Base-by-base conservation (phyloP, 2,797 vertebrate genomes). In the Propithecus deckenii region DNA sequence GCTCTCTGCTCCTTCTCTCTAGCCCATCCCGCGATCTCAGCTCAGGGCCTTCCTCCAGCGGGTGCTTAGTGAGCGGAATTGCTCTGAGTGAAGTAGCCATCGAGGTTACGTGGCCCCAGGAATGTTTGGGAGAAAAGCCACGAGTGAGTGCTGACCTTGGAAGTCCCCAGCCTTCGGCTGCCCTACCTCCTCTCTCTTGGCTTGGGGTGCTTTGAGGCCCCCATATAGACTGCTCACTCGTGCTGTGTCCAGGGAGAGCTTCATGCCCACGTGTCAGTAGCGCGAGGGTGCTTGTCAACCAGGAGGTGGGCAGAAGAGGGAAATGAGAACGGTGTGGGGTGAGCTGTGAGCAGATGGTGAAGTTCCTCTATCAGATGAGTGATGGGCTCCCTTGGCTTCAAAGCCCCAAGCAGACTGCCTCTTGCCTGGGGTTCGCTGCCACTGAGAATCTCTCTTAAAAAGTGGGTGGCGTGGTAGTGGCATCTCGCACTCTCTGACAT, bases 401-500 rank as follows among this genome's bases (percentile, higher is more conserved):
- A 75, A 92, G 72, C 48, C 35, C 1, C 0, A 80, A 61, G 20
- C 41, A 81, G 59, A 46, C 48, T 9, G 3, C 18, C 30, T 65
- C 20, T 89, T 20, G 8, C 65, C 63, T 35, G 61, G 67, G 38
- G 25, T 28, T 71, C 57, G 15, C 83, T 22, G 2, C 50, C 48
- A 0, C 86, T 9, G 1, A 78, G 88, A 91, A 69, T 57, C 4
- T 50, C 86, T 85, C 32, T 17, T 59, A 1, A 28, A 65, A 41
- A 59, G 32, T n/a, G 50, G 23, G 5, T 74, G 43, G 50, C 3
- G 5, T 4, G 5, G 18, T 32, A 13, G 57, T 20, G 23, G 86
- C 32, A 2, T 55, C 38, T 79, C 52, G 4, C 0, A 1, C 84
- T 63, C 0, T 7, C 25, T 35, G 76, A 32, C 35, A 7, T 32